phyloP scores from a whole-genome alignment of 2,888 invertebrate genomes.

The Drosophila ustulata region DNA sequence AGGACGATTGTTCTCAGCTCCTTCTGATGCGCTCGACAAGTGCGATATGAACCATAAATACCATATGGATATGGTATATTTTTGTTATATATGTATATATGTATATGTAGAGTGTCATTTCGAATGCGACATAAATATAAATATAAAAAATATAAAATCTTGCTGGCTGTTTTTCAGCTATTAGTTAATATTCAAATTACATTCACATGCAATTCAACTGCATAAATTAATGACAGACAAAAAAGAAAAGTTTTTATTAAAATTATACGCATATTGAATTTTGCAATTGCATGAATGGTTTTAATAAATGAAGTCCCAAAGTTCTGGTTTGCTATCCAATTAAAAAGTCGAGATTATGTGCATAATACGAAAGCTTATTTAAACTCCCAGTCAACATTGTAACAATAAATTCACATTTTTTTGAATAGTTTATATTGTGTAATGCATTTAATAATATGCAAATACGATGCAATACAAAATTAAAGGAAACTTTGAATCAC shows the following conservation, averaged over 20 bases:
- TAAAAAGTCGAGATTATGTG: not conserved
- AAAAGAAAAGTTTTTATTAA: slow-evolving; percentile 1
- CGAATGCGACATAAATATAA: not conserved
- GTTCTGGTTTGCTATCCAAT: not conserved
- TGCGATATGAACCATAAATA: slow-evolving; percentile 14
- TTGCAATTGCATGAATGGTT: not conserved
- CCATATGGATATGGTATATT: slow-evolving; percentile 8
- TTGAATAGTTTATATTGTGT: not conserved
- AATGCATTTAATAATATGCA: not conserved
- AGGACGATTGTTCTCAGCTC: slow-evolving; percentile 16
- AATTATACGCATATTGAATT: not conserved
- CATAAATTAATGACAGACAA: not conserved
- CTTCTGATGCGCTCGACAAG: slow-evolving; percentile 29
- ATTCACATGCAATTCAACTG: not conserved
- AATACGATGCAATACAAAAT: no score
- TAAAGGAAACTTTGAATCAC: no score
- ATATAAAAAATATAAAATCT: not conserved
- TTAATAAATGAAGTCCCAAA: not conserved
- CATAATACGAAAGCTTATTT: not conserved
- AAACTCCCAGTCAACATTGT: not conserved
- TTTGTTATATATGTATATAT: not conserved
- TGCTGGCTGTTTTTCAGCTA: not conserved
- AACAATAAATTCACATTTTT: not conserved
- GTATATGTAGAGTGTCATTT: not conserved
- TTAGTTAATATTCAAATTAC: slow-evolving; percentile 2